Base-by-base conservation (phyloP, 2,797 vertebrate genomes). In the Miichthys miiuy region DNA sequence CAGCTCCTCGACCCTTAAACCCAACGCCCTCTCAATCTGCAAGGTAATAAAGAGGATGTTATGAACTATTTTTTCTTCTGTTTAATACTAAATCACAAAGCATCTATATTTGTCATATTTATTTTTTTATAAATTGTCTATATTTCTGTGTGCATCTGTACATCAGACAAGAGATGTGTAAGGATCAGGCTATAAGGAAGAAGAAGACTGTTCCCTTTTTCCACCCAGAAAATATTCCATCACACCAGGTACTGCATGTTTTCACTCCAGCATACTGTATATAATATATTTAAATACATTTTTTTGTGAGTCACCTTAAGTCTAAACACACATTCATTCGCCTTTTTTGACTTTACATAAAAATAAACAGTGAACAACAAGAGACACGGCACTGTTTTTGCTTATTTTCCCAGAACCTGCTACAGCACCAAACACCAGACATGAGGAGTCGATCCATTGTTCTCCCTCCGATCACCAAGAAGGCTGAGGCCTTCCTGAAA, bases 171-270 rank as follows among this genome's bases (percentile, higher is more conserved):
- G 94, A 96, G 73, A 63, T 96, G 69, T 68, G 81, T 46, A 91
- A 95, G 74, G 95, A 91, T 64, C 88, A 92, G 73, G 55, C 95
- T 66, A 86, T 97, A 57, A 95, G 75, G 88, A 94, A 86, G 63
- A 94, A 70, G 74, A 68, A 51, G 25, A n/a, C 96, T 77, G 89
- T 95, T 70, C 94, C 96, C 0, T 98, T 96, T 89, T 97, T 97
- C 90, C 85, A 89, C 75, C 95, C 94, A 20, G 96, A 97, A 86
- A 87, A 96, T n/a, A 8, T 91, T 80, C 70, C 84, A 12, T 54
- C 90, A 20, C 72, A 83, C 41, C 79, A 89, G 88, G 92, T 92
- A 84, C 41, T 44, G 58, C 55, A 21, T 38, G 34, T 38, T 38
- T 38, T 38, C 8, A 38, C 34, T 38, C 34, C 34, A 38, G 34